Base-by-base conservation (phyloP, 2,113 vertebrate genomes). In the Rana temporaria region DNA sequence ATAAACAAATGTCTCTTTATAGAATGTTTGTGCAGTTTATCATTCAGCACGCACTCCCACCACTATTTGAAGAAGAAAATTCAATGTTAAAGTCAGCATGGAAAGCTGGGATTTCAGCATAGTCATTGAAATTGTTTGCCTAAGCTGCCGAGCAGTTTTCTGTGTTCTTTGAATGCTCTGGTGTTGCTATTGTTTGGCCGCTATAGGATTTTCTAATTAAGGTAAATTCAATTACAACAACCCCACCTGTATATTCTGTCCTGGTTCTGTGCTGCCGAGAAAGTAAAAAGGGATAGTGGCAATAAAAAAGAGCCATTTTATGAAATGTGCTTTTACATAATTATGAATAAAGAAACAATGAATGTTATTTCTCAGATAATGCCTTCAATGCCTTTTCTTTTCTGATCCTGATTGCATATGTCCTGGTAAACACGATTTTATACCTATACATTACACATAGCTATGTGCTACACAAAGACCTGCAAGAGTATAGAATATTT, bases 11-110 rank as follows among this genome's bases (percentile, higher is more conserved):
- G 18, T 38, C 77, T 68, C 53, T 67, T 32, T 56, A 38, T 68
- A 22, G 17, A 38, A 79, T 66, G 64, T 38, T 53, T 78, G 22
- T 9, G 11, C 15, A 56, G 17, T 55, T 78, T 67, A 79, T 67
- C 19, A 68, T 67, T 53, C 77, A 57, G 52, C 77, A 67, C 2
- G 53, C 63, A 68, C 66, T 38, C 14, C 64, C 77, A 68, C 14
- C 19, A 75, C 56, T 75, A 79, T 79, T 20, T 79, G 77, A 68
- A 79, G 30, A 57, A 68, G 64, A 67, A 68, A 79, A 68, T 68
- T 38, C 53, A 79, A 67, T 68, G 77, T 57, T 67, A 57, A 75
- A 79, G 64, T 68, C 77, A 68, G 77, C 64, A 79, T 68, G 64
- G 64, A 79, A 79, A 79, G 63, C 48, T 57, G 48, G 53, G 64